Conservation (phyloP, 2,113 vertebrate species). For the Chlorodrepanis virens region DNA sequence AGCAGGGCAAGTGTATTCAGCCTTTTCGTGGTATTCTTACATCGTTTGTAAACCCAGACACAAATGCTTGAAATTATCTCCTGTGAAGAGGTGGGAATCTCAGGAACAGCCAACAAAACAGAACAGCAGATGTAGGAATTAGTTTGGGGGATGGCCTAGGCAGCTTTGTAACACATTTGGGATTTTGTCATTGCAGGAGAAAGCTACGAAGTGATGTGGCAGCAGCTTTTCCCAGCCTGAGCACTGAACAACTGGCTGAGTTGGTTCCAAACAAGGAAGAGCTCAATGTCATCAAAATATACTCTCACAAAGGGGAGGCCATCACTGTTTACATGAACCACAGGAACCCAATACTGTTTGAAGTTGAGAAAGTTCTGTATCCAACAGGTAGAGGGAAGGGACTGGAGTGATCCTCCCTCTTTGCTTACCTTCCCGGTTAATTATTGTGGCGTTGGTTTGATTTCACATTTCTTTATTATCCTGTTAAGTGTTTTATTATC, state of each 20-base stretch:
- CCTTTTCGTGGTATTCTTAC: background rate
- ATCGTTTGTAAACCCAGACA: rapidly evolving
- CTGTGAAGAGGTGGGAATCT: background rate
- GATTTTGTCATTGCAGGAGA: slow-evolving; percentile 59
- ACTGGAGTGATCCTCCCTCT: background rate
- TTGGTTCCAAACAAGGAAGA: slow-evolving; percentile 92
- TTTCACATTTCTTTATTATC: background rate
- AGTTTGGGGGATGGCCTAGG: background rate
- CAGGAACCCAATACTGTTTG: slow-evolving; percentile 90
- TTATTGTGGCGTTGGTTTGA: background rate
- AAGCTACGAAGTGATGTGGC: slow-evolving; percentile 86
- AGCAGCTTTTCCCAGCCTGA: slow-evolving; percentile 80
- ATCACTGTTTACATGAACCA: slow-evolving; percentile 83
- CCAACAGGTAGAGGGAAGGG: slow-evolving; percentile 83
- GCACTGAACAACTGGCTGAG: slow-evolving; percentile 78
- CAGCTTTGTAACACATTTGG: background rate
- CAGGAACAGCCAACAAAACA: background rate
- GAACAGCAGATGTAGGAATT: background rate
- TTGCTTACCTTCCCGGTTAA: background rate
- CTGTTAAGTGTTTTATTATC: background rate
- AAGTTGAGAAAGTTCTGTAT: slow-evolving; percentile 85
- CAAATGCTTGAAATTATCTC: background rate
- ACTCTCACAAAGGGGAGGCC: slow-evolving; percentile 86
- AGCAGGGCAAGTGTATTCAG: rapidly evolving
- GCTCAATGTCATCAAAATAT: slow-evolving; percentile 86